Percentiles rank a stretch among this genome's conserved stretches.
These are phyloP conservation scores for Hydroisotoma schaefferi DNA, from an alignment of 2,888 invertebrate genomes.

Conservation along the genomic window DNA sequence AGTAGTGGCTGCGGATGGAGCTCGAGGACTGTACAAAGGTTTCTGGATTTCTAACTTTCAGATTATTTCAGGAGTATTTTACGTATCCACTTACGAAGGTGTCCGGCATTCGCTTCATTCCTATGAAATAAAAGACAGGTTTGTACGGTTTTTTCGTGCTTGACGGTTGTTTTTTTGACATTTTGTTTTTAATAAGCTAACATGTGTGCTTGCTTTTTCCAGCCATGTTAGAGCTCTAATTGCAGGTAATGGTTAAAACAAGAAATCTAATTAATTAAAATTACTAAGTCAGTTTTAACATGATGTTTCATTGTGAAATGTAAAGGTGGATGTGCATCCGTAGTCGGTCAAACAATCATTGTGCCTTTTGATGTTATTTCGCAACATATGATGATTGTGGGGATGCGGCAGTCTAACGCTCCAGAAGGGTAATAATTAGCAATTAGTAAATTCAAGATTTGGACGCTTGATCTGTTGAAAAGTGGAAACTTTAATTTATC, in stretches of 20 bases:
- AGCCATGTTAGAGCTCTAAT: conserved; percentile 71
- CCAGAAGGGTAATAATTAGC: conserved; percentile 17
- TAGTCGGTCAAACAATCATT: conserved; percentile 90
- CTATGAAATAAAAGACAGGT: conserved; percentile 59
- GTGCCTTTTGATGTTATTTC: conserved; percentile 96
- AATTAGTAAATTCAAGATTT: not conserved
- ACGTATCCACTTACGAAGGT: conserved; percentile 91
- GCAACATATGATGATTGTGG: conserved; percentile 94
- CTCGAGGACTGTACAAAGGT: conserved; percentile 83
- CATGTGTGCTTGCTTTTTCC: conserved; percentile 42
- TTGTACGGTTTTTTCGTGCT: not conserved
- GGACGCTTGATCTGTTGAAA: not conserved
- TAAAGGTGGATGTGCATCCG: conserved; percentile 80
- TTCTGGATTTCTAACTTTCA: conserved; percentile 93
- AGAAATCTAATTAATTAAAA: not conserved
- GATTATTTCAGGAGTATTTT: conserved; percentile 79
- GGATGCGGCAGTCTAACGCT: conserved; percentile 52
- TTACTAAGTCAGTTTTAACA: not conserved
- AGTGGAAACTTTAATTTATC: not conserved
- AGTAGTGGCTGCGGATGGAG: conserved; percentile 79
- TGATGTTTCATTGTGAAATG: not conserved
- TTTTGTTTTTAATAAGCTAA: conserved; percentile 32
- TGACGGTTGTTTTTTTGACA: conserved; percentile 5
- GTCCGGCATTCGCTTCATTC: conserved; percentile 74
- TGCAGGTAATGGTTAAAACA: conserved; percentile 57